These are phyloP conservation scores for Apis florea DNA, from an alignment of 1,140 invertebrate genomes.

Conservation along the genomic window DNA sequence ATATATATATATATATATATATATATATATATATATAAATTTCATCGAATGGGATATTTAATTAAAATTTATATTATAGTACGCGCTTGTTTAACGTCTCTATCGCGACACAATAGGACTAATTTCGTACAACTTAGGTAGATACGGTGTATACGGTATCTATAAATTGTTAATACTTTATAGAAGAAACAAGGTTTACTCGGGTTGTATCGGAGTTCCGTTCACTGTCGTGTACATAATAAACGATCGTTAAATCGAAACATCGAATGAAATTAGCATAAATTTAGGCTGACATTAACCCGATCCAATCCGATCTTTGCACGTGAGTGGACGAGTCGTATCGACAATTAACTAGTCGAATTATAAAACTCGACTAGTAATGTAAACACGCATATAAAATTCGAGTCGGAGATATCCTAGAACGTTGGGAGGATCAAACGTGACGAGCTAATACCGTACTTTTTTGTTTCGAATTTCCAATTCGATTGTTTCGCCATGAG, in stretches of 20 bases:
- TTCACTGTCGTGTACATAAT: background rate
- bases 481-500: background rate
- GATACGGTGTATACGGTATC: no score
- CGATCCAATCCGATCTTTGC: constrained; percentile 30
- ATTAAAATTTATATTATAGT: no score
- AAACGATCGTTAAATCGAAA: background rate
- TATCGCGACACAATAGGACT: no score
- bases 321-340: constrained; percentile 43
- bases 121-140: no score
- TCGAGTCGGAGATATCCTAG: background rate
- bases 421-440: background rate
- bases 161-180: no score
- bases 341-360: background rate
- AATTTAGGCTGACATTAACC: constrained; percentile 36
- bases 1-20: background rate
- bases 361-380: background rate
- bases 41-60: no score
- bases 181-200: background rate
- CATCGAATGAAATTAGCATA: constrained; percentile 25
- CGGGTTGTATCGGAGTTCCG: background rate
- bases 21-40: background rate
- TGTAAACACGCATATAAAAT: background rate
- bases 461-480: background rate
- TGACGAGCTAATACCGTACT: background rate
- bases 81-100: no score